Percentiles rank a stretch among this genome's conserved stretches.
Conservation (phyloP, 2,888 invertebrate species). For the Pelosia muscerda region DNA sequence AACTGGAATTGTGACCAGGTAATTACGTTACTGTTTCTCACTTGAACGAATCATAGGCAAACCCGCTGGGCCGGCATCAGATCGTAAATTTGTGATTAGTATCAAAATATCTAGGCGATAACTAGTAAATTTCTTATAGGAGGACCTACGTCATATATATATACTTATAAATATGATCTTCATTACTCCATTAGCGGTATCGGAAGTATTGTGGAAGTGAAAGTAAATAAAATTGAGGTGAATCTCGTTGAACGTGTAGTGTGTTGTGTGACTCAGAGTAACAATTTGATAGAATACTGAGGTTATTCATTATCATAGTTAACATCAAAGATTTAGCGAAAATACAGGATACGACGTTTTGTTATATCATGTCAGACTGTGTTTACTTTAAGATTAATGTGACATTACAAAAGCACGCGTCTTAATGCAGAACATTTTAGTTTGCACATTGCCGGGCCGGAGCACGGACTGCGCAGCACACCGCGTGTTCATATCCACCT, state of each 20-base stretch:
- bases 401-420: slow-evolving; percentile 76
- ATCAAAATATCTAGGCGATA: background rate
- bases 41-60: slow-evolving; percentile 1
- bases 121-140: background rate
- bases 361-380: slow-evolving; percentile 46
- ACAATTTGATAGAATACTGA: background rate
- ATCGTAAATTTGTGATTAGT: background rate
- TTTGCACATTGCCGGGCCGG: slow-evolving; percentile 61
- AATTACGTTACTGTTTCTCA: slow-evolving; percentile 13
- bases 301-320: background rate
- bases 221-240: slow-evolving; percentile 1
- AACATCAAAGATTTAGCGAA: slow-evolving; percentile 9
- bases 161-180: background rate
- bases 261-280: background rate
- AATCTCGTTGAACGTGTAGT: background rate
- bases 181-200: background rate
- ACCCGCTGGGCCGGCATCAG: background rate
- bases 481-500: slow-evolving; percentile 53
- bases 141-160: too few relatives aligned
- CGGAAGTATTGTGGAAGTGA: background rate
- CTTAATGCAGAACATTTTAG: slow-evolving; percentile 64
- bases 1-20: slow-evolving; percentile 7
- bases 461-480: slow-evolving; percentile 53
- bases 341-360: slow-evolving; percentile 8
- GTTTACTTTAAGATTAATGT: slow-evolving; percentile 64